Evolutionary conservation across 92 coral and sea anemone species (phyloP).

Genomic region (Porites lobata): DNA sequence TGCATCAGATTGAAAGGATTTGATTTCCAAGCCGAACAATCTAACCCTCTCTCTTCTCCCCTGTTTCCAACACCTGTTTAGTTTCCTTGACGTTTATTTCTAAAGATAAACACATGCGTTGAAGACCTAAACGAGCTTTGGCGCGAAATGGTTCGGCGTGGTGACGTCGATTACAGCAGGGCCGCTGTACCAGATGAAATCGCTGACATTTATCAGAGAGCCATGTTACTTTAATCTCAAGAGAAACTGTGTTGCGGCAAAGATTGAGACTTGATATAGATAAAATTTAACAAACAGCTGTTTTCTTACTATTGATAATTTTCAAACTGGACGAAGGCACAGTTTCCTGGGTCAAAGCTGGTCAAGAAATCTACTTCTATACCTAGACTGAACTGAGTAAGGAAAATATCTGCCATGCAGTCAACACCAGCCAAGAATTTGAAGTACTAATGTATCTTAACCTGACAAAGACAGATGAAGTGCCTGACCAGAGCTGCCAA

Average conservation of each 20-base stretch:
- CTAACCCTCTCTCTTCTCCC: no score
- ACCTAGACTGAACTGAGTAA: background rate
- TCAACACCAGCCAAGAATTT: background rate
- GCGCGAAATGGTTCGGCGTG: background rate
- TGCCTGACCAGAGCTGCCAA: background rate
- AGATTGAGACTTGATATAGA: no score
- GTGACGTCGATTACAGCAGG: background rate
- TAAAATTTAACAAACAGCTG: no score
- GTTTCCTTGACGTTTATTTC: background rate
- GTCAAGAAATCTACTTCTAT: background rate
- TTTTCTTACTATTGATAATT: no score
- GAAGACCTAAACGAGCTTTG: background rate
- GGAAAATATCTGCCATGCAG: background rate
- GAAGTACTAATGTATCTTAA: no score
- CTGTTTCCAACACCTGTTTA: background rate
- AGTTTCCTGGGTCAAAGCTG: background rate
- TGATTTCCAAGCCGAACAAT: no score
- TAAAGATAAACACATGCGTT: background rate
- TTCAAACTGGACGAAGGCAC: background rate
- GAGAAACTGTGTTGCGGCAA: no score
- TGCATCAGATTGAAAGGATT: no score
- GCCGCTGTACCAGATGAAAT: slow-evolving; percentile 65
- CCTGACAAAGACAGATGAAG: no score
- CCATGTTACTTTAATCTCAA: background rate
- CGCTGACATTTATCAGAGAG: background rate